A percentile compares a stretch with the other conserved stretches of the same genome.
These are phyloP conservation scores for Megalopta genalis DNA, from an alignment of 1,140 invertebrate genomes.

Conservation along the genomic window DNA sequence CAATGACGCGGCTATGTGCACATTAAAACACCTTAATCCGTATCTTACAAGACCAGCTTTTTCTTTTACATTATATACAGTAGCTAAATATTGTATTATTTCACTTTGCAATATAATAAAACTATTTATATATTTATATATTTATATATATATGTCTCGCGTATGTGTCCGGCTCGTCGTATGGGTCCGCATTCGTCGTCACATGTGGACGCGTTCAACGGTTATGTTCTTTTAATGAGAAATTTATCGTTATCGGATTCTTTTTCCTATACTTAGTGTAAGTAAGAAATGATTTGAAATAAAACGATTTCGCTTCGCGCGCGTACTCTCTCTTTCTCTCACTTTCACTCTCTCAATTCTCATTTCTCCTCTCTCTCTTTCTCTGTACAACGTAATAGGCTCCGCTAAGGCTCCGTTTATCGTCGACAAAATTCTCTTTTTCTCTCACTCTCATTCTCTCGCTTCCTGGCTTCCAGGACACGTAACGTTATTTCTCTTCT, in stretches of 20 bases:
- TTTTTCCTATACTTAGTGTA: conserved; percentile 39
- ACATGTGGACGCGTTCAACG: conserved; percentile 27
- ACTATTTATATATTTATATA: conserved; percentile 74
- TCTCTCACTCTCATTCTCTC: not conserved
- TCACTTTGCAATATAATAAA: conserved; percentile 76
- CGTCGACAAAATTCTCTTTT: conserved; percentile 50
- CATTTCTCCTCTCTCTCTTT: conserved; percentile 64
- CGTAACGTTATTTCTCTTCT: conserved; percentile 17
- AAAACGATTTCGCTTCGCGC: conserved; percentile 62
- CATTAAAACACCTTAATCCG: conserved; percentile 82
- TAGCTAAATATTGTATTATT: conserved; percentile 78
- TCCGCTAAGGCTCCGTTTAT: conserved; percentile 74
- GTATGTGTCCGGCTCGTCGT: conserved; percentile 44
- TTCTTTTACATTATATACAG: conserved; percentile 82
- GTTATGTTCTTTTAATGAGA: conserved; percentile 13
- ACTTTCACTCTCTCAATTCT: not conserved
- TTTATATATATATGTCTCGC: conserved; percentile 58
- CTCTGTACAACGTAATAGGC: conserved; percentile 77
- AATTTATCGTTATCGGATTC: conserved; percentile 37
- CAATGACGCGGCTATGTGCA: conserved; percentile 82
- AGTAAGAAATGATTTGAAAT: conserved; percentile 69
- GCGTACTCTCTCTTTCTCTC: not conserved
- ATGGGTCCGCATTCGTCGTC: conserved; percentile 19
- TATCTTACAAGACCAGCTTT: conserved; percentile 83
- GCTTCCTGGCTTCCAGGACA: conserved; percentile 8